Conservation (phyloP, 2,797 vertebrate species). For the Anomalospiza imberbis region DNA sequence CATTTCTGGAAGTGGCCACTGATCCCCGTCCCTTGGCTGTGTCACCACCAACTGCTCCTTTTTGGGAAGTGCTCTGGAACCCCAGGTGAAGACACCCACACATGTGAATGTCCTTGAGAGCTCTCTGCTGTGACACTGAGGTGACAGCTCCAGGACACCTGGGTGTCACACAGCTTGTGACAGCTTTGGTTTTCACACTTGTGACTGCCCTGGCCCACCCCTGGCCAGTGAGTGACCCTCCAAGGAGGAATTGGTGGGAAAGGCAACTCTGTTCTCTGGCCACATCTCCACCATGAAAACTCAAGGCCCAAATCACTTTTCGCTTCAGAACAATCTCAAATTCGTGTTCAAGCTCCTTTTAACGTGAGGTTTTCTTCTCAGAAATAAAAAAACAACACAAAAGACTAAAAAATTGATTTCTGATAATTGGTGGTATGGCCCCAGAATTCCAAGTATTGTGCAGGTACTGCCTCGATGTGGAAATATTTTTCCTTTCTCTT, state of each 20-base stretch:
- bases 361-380: neutral
- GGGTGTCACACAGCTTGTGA: neutral
- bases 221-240: neutral
- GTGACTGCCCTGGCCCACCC: neutral
- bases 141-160: neutral
- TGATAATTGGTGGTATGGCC: neutral
- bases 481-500: neutral
- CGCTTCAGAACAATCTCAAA: neutral
- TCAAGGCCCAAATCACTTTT: accelerated
- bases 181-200: too few species aligned
- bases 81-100: accelerated
- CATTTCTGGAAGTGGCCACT: accelerated
- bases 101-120: accelerated
- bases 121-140: neutral
- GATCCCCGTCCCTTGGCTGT: accelerated
- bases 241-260: neutral
- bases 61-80: neutral
- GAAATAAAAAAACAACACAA: neutral
- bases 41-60: neutral
- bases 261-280: neutral
- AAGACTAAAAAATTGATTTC: neutral
- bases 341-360: neutral
- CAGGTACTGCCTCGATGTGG: neutral
- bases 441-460: neutral
- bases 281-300: accelerated